Conservation (phyloP, 2,113 vertebrate genomes). For the Triplophysa dalaica region DNA sequence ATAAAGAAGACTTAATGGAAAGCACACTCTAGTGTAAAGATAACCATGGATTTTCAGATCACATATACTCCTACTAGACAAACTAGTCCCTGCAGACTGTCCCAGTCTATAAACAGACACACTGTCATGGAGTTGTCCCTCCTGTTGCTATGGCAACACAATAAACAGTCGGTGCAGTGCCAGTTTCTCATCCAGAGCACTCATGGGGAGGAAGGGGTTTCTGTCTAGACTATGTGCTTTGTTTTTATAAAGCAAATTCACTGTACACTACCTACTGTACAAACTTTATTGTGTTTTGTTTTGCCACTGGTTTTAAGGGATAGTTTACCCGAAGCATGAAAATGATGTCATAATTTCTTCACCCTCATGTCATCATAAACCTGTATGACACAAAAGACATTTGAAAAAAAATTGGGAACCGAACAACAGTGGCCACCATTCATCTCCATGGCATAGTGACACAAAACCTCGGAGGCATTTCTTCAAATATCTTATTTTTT, state of each 20-base stretch:
- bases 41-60: background rate
- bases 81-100: slow-evolving; percentile 30
- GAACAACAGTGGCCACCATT: no score
- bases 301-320: no score
- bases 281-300: background rate
- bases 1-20: background rate
- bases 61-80: background rate
- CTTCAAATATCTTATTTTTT: no score
- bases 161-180: slow-evolving; percentile 45
- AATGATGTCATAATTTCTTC: no score
- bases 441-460: no score
- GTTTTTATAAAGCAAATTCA: slow-evolving; percentile 32
- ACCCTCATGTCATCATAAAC: no score
- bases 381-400: no score
- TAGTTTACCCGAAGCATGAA: no score
- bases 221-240: slow-evolving; percentile 20
- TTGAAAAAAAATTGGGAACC: no score
- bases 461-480: no score
- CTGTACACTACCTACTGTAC: background rate
- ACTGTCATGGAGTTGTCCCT: slow-evolving; percentile 44
- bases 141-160: slow-evolving; percentile 40
- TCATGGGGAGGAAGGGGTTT: slow-evolving; percentile 21
- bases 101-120: slow-evolving; percentile 47
- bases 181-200: slow-evolving; percentile 12
- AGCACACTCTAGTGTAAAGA: background rate